Evolutionary conservation across 64 coral and sea anemone genomes (phyloP).

Genomic region (Porites lutea): DNA sequence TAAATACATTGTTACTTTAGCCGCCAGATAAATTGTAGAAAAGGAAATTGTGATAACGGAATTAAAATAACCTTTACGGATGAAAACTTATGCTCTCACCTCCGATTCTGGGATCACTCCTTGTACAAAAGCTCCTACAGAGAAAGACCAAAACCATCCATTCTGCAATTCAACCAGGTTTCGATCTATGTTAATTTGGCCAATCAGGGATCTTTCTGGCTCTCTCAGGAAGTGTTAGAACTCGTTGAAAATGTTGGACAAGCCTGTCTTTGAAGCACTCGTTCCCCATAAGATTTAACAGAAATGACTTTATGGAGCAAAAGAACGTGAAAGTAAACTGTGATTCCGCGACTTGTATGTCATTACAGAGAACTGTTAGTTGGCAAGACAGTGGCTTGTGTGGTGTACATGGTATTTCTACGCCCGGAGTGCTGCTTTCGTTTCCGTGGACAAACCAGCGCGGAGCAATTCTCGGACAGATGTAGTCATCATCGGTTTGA

Average conservation of each 20-base stretch:
- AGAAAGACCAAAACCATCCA: too few relatives aligned
- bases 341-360: background rate
- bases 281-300: conserved; percentile 1
- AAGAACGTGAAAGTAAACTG: background rate
- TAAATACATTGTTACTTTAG: too few relatives aligned
- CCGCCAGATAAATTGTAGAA: too few relatives aligned
- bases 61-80: too few relatives aligned
- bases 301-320: background rate
- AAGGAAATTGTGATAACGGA: too few relatives aligned
- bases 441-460: background rate
- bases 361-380: background rate
- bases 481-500: background rate
- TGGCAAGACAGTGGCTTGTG: conserved; percentile 5
- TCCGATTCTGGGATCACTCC: too few relatives aligned
- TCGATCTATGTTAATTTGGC: too few relatives aligned
- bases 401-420: background rate
- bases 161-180: too few relatives aligned
- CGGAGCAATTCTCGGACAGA: background rate
- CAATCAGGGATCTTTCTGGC: too few relatives aligned
- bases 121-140: too few relatives aligned
- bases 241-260: conserved; percentile 5
- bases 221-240: background rate
- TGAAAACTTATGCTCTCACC: too few relatives aligned
- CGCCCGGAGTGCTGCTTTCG: background rate
- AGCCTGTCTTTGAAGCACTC: conserved; percentile 18